Conservation (phyloP, 1,140 invertebrate genomes). For the Plectrocnemia conspersa region DNA sequence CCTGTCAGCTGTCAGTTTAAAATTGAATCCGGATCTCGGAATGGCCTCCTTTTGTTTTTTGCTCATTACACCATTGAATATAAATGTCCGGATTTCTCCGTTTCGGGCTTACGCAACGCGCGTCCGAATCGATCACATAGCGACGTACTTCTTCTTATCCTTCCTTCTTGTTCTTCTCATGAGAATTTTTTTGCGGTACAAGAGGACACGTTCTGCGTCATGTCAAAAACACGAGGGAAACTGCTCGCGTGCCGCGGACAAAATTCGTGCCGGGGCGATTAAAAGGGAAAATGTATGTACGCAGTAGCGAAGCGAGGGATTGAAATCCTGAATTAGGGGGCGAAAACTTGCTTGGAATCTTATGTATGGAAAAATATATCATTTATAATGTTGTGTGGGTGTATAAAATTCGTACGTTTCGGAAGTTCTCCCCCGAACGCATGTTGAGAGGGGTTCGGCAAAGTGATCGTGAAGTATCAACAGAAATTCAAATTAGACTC, state of each 20-base stretch:
- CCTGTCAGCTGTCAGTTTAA: conserved; percentile 29
- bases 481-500: too few species aligned
- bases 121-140: background rate
- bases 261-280: background rate
- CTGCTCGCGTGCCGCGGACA: conserved; percentile 28
- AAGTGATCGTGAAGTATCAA: too few species aligned
- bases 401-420: too few species aligned
- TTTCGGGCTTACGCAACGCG: conserved; percentile 12
- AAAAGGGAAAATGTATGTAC: conserved; percentile 6
- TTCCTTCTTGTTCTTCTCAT: too few species aligned
- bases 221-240: conserved; percentile 32
- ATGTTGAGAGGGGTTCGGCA: too few species aligned
- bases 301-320: conserved; percentile 8
- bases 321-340: too few species aligned
- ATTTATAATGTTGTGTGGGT: too few species aligned
- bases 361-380: too few species aligned
- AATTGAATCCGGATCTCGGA: conserved; percentile 18
- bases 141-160: too few species aligned
- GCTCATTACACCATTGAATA: conserved; percentile 18
- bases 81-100: conserved; percentile 13
- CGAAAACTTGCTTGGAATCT: too few species aligned
- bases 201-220: conserved; percentile 13
- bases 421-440: too few species aligned
- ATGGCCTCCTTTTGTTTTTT: conserved; percentile 22
- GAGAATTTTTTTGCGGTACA: too few species aligned